Evolutionary conservation across 2,797 vertebrate species (phyloP).

Genomic region (Potorous gilbertii): DNA sequence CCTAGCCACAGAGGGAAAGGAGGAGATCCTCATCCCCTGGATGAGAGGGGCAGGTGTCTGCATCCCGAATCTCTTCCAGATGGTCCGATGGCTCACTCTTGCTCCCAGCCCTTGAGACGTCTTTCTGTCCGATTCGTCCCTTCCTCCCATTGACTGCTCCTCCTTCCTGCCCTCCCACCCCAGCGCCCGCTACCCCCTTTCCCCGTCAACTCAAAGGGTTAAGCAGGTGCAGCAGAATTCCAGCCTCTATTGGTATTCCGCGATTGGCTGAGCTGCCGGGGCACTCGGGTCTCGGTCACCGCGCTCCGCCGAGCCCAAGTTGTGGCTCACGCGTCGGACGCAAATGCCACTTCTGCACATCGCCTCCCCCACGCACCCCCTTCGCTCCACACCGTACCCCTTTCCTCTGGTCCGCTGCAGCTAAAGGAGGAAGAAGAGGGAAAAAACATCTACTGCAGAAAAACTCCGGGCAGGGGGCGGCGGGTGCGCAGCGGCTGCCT

Average conservation of each 20-base stretch:
- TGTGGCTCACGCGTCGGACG: slow-evolving; percentile 41
- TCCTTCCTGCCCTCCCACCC: neutral
- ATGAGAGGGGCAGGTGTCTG: neutral
- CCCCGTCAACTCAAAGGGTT: slow-evolving; percentile 43
- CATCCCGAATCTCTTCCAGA: neutral
- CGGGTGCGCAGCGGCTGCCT: neutral
- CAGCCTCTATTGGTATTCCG: neutral
- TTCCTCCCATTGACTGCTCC: neutral
- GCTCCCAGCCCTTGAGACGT: slow-evolving; percentile 25
- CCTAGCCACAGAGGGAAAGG: slow-evolving; percentile 5
- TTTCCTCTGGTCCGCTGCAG: neutral
- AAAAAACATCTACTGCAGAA: neutral
- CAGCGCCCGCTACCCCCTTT: too few species aligned
- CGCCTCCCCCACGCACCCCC: slow-evolving; percentile 41
- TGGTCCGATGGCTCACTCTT: neutral
- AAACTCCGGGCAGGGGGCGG: neutral
- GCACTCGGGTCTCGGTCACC: slow-evolving; percentile 19
- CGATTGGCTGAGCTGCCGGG: slow-evolving; percentile 38
- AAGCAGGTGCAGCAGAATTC: slow-evolving; percentile 62
- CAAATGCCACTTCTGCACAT: neutral
- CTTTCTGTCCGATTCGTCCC: slow-evolving; percentile 49
- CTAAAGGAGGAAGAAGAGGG: neutral
- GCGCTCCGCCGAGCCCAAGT: slow-evolving; percentile 50
- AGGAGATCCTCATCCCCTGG: slow-evolving; percentile 8
- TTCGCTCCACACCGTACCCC: neutral